Conservation (phyloP, 2,888 invertebrate genomes). For the Amphipyra berbera region DNA sequence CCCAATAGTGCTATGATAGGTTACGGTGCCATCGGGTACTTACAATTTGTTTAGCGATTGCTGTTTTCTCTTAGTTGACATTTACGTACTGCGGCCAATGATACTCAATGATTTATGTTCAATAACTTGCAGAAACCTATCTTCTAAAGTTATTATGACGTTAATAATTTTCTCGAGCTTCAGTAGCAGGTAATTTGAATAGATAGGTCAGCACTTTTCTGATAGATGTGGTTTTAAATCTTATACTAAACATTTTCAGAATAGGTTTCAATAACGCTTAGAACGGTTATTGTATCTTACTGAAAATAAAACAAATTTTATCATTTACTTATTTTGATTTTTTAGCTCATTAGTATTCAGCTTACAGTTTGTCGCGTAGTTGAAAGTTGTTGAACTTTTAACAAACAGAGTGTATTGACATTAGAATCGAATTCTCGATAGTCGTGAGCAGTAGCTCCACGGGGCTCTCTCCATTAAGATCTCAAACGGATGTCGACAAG, state of each 20-base stretch:
- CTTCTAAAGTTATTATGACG: constrained; percentile 9
- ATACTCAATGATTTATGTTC: constrained; percentile 48
- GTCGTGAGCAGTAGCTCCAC: constrained; percentile 61
- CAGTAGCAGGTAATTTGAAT: constrained; percentile 22
- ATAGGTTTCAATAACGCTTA: not conserved
- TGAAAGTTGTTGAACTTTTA: constrained; percentile 58
- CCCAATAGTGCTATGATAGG: constrained; percentile 41
- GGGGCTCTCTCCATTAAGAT: constrained; percentile 63
- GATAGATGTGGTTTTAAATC: not conserved
- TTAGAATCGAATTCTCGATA: constrained; percentile 58
- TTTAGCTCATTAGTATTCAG: constrained; percentile 26
- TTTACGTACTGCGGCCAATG: constrained; percentile 36
- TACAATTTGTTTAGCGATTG: constrained; percentile 43
- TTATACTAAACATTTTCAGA: not conserved
- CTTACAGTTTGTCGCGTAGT: constrained; percentile 21
- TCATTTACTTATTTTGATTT: not conserved
- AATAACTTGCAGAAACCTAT: constrained; percentile 32
- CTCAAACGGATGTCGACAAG: constrained; percentile 62
- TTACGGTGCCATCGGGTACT: constrained; percentile 34
- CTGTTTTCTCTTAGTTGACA: constrained; percentile 55
- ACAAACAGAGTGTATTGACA: constrained; percentile 55
- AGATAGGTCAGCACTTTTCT: constrained; percentile 6
- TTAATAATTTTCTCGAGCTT: constrained; percentile 26
- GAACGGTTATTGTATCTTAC: not conserved
- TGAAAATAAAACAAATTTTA: not conserved